A percentile compares a stretch with the other conserved stretches of the same genome.
Evolutionary conservation across 2,888 invertebrate species (phyloP).

Genomic region (Sarcophaga variegata): DNA sequence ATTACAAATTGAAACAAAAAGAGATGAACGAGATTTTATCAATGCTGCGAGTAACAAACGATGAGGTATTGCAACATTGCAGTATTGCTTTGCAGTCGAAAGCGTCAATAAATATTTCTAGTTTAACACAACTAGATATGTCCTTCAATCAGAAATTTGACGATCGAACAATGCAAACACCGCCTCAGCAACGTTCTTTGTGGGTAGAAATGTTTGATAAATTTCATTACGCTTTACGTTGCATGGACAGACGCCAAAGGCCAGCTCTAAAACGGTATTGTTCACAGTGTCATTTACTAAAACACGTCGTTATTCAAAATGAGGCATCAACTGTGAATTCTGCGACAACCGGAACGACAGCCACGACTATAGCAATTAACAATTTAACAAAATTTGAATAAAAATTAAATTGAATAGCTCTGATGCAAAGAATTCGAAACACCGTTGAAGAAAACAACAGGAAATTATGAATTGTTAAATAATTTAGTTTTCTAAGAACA

Average conservation of each 20-base stretch:
- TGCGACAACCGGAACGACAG: neutral
- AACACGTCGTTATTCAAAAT: neutral
- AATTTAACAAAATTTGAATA: neutral
- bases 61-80: neutral
- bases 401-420: neutral
- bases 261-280: slow-evolving; percentile 86
- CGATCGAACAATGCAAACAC: slow-evolving; percentile 46
- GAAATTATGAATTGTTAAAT: too few species aligned
- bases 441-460: too few species aligned
- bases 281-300: slow-evolving; percentile 82
- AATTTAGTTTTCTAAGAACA: too few species aligned
- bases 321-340: neutral
- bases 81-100: too few species aligned
- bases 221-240: slow-evolving; percentile 85
- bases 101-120: neutral
- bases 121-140: neutral
- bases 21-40: neutral
- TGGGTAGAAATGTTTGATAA: slow-evolving; percentile 91
- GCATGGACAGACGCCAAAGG: slow-evolving; percentile 86
- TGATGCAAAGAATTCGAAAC: too few species aligned
- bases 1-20: slow-evolving; percentile 83
- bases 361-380: neutral
- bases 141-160: neutral
- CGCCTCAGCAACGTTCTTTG: slow-evolving; percentile 84
- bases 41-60: neutral